Evolutionary conservation across 2,888 invertebrate genomes (phyloP).

Genomic region (Lampropteryx suffumata): DNA sequence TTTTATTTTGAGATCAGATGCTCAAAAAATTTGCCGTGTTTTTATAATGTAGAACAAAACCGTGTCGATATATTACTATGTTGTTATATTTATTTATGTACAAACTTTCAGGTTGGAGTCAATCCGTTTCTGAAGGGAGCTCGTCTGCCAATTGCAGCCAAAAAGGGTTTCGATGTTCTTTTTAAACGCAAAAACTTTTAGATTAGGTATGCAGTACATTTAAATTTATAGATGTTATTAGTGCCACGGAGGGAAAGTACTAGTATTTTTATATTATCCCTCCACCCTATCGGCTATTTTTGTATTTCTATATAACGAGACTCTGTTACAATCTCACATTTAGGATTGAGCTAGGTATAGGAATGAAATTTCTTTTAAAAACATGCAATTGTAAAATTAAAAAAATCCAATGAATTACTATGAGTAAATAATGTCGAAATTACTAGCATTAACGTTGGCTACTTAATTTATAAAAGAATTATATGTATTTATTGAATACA

Average conservation of each 20-base stretch:
- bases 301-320: slow-evolving; percentile 35
- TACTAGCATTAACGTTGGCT: background rate
- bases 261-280: slow-evolving; percentile 28
- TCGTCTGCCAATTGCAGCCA: slow-evolving; percentile 94
- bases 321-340: slow-evolving; percentile 55
- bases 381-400: background rate
- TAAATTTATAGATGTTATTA: slow-evolving; percentile 14
- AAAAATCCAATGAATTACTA: slow-evolving; percentile 10
- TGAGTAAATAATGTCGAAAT: slow-evolving; percentile 10
- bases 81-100: no score
- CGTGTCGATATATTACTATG: no score
- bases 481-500: no score
- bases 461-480: background rate
- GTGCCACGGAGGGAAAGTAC: slow-evolving; percentile 28
- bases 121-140: slow-evolving; percentile 93
- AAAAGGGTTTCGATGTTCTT: slow-evolving; percentile 90
- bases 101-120: slow-evolving; percentile 82
- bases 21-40: no score
- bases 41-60: no score
- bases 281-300: slow-evolving; percentile 41
- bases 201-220: slow-evolving; percentile 13
- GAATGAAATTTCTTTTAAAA: slow-evolving; percentile 6
- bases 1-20: no score
- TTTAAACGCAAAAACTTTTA: slow-evolving; percentile 46
- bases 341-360: background rate